These are phyloP conservation scores for Odocoileus hemionus DNA, from an alignment of 2,113 vertebrate species.

Conservation along the genomic window DNA sequence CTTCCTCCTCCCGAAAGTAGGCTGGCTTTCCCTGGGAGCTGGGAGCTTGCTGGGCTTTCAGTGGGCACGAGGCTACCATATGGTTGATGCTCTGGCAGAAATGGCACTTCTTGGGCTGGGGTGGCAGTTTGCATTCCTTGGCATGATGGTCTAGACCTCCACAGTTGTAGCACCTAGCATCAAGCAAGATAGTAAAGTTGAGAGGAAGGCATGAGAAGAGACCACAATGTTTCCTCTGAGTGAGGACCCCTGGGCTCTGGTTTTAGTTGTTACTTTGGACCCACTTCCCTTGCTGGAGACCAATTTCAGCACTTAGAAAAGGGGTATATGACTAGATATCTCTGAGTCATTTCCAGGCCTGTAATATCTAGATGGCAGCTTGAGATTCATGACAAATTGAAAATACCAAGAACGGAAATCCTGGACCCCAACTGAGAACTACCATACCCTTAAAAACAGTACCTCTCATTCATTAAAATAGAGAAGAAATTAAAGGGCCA, in stretches of 20 bases:
- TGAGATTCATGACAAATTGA: slow-evolving; percentile 29
- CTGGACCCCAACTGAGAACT: not conserved
- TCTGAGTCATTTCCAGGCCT: slow-evolving; percentile 63
- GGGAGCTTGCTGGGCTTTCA: slow-evolving; percentile 88
- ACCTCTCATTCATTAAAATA: not conserved
- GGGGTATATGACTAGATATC: not conserved
- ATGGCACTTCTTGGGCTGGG: slow-evolving; percentile 99
- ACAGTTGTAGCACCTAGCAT: slow-evolving; percentile 95
- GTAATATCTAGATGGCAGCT: slow-evolving; percentile 71
- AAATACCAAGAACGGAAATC: slow-evolving; percentile 64
- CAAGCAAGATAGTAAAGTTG: not conserved
- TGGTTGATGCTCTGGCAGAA: slow-evolving; percentile 98
- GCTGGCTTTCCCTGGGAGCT: slow-evolving; percentile 91
- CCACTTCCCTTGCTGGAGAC: not conserved
- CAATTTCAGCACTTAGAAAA: not conserved
- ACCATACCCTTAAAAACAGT: not conserved
- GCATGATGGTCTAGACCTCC: slow-evolving; percentile 98
- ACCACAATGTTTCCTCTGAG: not conserved
- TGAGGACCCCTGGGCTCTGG: not conserved
- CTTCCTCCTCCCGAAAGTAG: slow-evolving; percentile 85
- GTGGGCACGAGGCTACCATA: slow-evolving; percentile 96
- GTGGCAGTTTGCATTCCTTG: slow-evolving; percentile 98
- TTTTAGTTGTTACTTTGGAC: not conserved
- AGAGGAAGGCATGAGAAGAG: not conserved
- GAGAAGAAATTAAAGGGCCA: not conserved